These are phyloP conservation scores for Teleopsis dalmanni DNA, from an alignment of 1,140 invertebrate species.

Conservation along the genomic window DNA sequence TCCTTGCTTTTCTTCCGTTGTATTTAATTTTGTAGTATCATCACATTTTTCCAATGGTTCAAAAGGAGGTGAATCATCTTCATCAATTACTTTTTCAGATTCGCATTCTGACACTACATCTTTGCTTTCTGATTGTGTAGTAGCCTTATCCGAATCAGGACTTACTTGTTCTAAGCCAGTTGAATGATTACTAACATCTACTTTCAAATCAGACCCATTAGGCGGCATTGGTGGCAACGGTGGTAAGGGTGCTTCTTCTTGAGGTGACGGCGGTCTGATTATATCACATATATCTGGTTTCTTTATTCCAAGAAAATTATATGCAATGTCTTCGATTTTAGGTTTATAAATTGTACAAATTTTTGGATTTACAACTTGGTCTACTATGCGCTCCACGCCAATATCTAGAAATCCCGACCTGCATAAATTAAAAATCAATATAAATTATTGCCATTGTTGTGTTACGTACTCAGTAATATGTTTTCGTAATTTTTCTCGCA, in stretches of 20 bases:
- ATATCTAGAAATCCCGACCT: constrained; percentile 73
- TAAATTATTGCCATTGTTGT: background rate
- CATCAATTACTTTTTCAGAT: constrained; percentile 49
- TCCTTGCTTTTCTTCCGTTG: background rate
- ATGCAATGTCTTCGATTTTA: constrained; percentile 83
- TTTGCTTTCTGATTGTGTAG: constrained; percentile 45
- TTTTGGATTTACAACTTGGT: constrained; percentile 92
- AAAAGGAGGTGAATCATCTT: constrained; percentile 60
- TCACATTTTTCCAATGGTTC: constrained; percentile 51
- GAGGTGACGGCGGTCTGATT: constrained; percentile 49
- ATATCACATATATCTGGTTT: no score
- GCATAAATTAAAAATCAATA: constrained; percentile 8
- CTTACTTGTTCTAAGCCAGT: constrained; percentile 71
- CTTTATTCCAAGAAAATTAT: constrained; percentile 79
- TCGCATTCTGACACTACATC: constrained; percentile 39
- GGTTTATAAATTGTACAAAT: constrained; percentile 79
- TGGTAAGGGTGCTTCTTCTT: constrained; percentile 34
- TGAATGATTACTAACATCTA: constrained; percentile 53
- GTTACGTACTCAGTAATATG: constrained; percentile 78
- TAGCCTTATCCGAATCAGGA: constrained; percentile 61
- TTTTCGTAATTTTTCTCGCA: constrained; percentile 79
- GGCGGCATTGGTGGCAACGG: constrained; percentile 50
- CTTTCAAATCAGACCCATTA: constrained; percentile 31
- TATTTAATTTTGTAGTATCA: background rate
- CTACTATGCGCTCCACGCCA: constrained; percentile 87